These are phyloP conservation scores for Mechanitis messenoides DNA, from an alignment of 2,888 invertebrate genomes.

Conservation along the genomic window DNA sequence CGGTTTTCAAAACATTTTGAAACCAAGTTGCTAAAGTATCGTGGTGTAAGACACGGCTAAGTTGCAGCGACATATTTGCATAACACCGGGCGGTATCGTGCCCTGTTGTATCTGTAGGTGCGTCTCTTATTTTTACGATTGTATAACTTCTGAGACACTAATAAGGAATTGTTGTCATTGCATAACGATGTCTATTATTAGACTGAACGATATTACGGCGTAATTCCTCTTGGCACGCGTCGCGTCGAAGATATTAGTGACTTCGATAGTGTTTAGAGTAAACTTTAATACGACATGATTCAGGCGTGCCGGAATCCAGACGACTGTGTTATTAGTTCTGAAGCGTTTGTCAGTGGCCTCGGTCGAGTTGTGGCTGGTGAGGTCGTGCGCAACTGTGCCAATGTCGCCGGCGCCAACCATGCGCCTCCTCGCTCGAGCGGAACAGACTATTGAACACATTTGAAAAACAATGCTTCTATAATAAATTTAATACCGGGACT, in stretches of 20 bases:
- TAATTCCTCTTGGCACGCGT: slow-evolving; percentile 51
- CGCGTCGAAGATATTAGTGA: slow-evolving; percentile 40
- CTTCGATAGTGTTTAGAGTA: slow-evolving; percentile 33
- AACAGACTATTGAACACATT: slow-evolving; percentile 44
- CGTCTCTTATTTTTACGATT: slow-evolving; percentile 49
- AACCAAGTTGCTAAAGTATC: slow-evolving; percentile 67
- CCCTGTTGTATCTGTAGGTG: slow-evolving; percentile 42
- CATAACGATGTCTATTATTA: slow-evolving; percentile 36
- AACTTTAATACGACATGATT: slow-evolving; percentile 58
- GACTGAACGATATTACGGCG: slow-evolving; percentile 39
- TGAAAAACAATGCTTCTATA: slow-evolving; percentile 24
- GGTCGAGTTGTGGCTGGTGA: slow-evolving; percentile 60
- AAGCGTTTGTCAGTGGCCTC: slow-evolving; percentile 69
- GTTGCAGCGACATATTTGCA: slow-evolving; percentile 69
- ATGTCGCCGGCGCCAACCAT: slow-evolving; percentile 55
- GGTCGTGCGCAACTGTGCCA: slow-evolving; percentile 73
- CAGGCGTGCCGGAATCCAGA: slow-evolving; percentile 68
- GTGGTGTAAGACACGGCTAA: slow-evolving; percentile 68
- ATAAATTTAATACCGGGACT: background rate
- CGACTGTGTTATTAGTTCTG: slow-evolving; percentile 61
- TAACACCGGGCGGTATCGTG: slow-evolving; percentile 59
- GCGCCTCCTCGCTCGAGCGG: slow-evolving; percentile 59
- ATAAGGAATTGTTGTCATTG: slow-evolving; percentile 41
- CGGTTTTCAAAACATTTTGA: slow-evolving; percentile 72
- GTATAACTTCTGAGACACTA: slow-evolving; percentile 48